Evolutionary conservation across 2,797 vertebrate species (phyloP).

Genomic region (Bovichtus variegatus): DNA sequence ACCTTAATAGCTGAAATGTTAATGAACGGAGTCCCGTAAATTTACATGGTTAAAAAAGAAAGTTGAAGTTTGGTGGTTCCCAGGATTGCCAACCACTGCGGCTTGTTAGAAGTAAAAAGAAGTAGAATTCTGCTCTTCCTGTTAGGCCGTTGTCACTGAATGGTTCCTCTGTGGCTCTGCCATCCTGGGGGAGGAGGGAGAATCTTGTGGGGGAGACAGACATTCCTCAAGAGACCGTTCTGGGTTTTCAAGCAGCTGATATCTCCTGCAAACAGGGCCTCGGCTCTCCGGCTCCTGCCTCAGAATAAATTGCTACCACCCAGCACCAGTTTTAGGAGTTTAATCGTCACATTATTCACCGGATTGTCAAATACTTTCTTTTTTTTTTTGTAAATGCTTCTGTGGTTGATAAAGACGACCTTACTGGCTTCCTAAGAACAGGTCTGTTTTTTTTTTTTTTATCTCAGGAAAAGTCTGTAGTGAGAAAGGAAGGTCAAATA

Average conservation of each 20-base stretch:
- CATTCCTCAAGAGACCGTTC: constrained; percentile 75
- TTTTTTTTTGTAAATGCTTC: constrained; percentile 65
- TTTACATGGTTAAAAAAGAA: not conserved
- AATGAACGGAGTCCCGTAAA: not conserved
- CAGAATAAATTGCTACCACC: constrained; percentile 79
- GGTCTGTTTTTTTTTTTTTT: constrained; percentile 60
- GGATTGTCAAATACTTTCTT: constrained; percentile 74
- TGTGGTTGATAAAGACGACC: constrained; percentile 79
- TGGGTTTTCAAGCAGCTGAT: constrained; percentile 73
- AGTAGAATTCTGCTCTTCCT: constrained; percentile 22
- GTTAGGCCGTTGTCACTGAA: constrained; percentile 49
- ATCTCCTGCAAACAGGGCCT: constrained; percentile 74
- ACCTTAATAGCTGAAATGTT: constrained; percentile 32
- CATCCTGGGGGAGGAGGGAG: constrained; percentile 54
- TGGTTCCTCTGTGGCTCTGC: constrained; percentile 50
- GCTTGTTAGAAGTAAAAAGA: constrained; percentile 36
- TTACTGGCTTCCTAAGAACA: constrained; percentile 66
- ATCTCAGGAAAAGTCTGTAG: constrained; percentile 71
- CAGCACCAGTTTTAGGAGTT: constrained; percentile 73
- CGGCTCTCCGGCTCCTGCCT: constrained; percentile 47
- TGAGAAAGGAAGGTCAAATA: constrained; percentile 80
- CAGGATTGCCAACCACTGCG: constrained; percentile 9
- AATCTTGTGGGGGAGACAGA: constrained; percentile 59
- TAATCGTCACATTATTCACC: constrained; percentile 83
- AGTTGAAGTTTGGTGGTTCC: not conserved